Percentiles rank a stretch among this genome's conserved stretches.
Evolutionary conservation across 2,797 vertebrate genomes (phyloP).

Genomic region (Distichodus sexfasciatus): DNA sequence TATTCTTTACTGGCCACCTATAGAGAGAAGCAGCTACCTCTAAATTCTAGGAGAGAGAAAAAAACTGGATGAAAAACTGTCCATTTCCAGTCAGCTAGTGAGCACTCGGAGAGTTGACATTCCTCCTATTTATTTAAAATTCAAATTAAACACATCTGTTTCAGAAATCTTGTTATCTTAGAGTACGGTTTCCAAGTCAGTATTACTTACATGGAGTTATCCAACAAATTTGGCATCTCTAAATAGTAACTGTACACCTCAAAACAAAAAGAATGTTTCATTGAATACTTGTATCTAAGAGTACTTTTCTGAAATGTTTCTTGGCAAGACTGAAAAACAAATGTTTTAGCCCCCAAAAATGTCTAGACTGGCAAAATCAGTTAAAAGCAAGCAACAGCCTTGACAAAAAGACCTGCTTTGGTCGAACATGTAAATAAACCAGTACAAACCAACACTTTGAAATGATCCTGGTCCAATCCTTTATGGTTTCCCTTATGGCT

Average conservation of each 20-base stretch:
- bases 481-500: neutral
- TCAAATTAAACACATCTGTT: constrained; percentile 67
- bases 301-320: constrained; percentile 44
- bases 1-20: constrained; percentile 37
- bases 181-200: constrained; percentile 59
- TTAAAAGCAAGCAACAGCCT: constrained; percentile 36
- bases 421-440: neutral
- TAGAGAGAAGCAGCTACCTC: constrained; percentile 30
- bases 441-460: too few relatives aligned
- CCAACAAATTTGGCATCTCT: constrained; percentile 50
- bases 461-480: neutral
- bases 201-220: constrained; percentile 59
- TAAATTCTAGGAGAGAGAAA: neutral
- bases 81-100: constrained; percentile 46
- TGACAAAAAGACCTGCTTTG: constrained; percentile 2
- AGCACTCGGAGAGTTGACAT: constrained; percentile 35
- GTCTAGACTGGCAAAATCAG: constrained; percentile 44
- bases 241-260: constrained; percentile 51
- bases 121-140: constrained; percentile 53
- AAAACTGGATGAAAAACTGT: constrained; percentile 32
- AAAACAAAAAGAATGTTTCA: constrained; percentile 48
- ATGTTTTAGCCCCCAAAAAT: constrained; percentile 50
- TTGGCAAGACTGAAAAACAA: constrained; percentile 47
- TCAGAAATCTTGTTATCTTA: constrained; percentile 68
- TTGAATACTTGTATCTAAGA: constrained; percentile 43